Evolutionary conservation across 1,140 invertebrate species (phyloP), one percentile per base, ranked within the genome.

Genomic region (Portunus trituberculatus): DNA sequence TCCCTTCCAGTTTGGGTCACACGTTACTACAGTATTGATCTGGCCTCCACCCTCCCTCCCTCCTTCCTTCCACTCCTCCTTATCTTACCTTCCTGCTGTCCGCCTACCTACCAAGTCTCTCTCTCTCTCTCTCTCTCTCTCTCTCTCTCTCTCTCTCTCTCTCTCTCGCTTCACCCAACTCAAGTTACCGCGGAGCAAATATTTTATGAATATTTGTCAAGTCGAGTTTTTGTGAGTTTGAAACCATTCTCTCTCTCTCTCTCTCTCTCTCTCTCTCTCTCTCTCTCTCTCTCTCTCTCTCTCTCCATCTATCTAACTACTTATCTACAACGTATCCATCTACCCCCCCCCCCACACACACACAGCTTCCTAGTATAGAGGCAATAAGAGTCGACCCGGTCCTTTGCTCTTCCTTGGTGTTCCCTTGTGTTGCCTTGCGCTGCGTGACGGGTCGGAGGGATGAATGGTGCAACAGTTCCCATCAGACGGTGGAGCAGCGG

Each of bases 281-380:
- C 28, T 86, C 84, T 86, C 32, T 39, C 84, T 86, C 32, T 86
- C 84, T 86, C 84, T 39, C 84, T 86, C 84, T 86, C 52, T 59
- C 39, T 39, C 39, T 39, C 39, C 6, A 39, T 39, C 39, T 39
- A 39, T 39, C 39, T 39, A 1, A 2, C 39, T 39, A 39, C 6
- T 6, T 6, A 39, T 39, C 39, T 39, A 39, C 39, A 6, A 39
- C 39, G 39, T 39, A 39, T 39, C 39, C 1, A 39, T 39, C 39
- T 6, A 39, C 39, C 1, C 39, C 1, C 39, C 1, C 39, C 1
- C 39, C 1, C 39, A 39, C 39, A 39, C 39, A 39, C 39, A 39
- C 39, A 39, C 39, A 39, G 39, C 39, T 39, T 39, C 39, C 39
- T 6, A 39, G 39, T 39, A 6, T 39, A 39, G 39, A 39, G 39